These are phyloP conservation scores for Acanthis flammea DNA, from an alignment of 2,797 vertebrate genomes.

Conservation along the genomic window DNA sequence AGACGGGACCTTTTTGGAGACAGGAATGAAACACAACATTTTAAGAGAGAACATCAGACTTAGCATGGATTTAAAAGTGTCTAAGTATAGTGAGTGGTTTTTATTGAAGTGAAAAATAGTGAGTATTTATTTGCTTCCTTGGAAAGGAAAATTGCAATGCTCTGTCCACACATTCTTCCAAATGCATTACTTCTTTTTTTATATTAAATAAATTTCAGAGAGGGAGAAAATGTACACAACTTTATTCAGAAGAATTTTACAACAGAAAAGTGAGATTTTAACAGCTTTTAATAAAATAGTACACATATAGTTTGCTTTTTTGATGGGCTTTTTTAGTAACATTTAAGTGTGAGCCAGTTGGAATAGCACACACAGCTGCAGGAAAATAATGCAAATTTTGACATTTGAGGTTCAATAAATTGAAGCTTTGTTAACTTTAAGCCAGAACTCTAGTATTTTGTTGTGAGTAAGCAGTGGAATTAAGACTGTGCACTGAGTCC, in stretches of 20 bases:
- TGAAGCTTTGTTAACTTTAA: constrained; percentile 27
- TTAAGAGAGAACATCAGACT: background rate
- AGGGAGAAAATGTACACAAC: background rate
- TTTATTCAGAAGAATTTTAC: background rate
- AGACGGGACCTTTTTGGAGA: background rate
- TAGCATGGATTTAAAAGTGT: background rate
- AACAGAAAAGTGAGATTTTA: background rate
- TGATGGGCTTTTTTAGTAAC: background rate
- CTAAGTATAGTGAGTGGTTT: background rate
- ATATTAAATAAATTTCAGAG: background rate
- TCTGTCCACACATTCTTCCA: background rate
- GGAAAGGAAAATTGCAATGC: background rate
- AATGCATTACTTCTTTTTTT: background rate
- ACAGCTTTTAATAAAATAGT: background rate
- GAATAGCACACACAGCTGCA: background rate
- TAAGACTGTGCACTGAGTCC: background rate
- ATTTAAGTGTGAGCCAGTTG: background rate
- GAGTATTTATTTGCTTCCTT: background rate
- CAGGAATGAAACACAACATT: background rate
- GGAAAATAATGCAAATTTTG: constrained; percentile 42
- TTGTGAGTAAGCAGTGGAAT: background rate
- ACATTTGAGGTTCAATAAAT: constrained; percentile 11
- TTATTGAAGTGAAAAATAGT: background rate
- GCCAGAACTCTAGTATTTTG: background rate
- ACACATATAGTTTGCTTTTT: background rate